Base-by-base conservation (phyloP, 2,888 invertebrate genomes). In the Heliconius charithonia region DNA sequence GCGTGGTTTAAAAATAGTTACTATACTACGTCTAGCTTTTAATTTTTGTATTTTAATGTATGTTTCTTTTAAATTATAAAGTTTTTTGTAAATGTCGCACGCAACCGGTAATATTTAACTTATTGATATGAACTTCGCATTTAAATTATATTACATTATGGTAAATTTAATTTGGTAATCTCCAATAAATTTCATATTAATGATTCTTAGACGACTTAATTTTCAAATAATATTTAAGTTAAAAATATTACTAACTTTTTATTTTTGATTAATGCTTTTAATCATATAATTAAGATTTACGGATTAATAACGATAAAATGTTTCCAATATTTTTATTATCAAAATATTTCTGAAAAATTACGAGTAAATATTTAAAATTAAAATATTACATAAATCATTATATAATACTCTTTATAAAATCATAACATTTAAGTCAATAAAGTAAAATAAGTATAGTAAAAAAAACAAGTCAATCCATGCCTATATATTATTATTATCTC, bases 1-100 rank as follows among this genome's bases (percentile, higher is more conserved):
- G 83, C 83, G 84, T 87, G 86, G 86, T 86, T 77, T 91, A 89
- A 86, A 90, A 89, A 91, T 90, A 90, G 88, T 83, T 79, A 51
- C 22, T 45, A 22, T 51, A 29, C 77, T 77, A 73, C 45, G 67
- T 65, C 19, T 76, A 74, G 27, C 76, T 75, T 27, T 74, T 79
- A 79, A 71, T 72, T 74, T 75, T 71, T 75, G 51, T 59, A 72
- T 37, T 32, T 16, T 22, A 51, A n/a, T n/a, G 22, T 19, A 3
- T 22, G 22, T 59, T 32, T 59, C 16, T n/a, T 19, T 59, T 59
- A 25, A 37, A 37, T 37, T n/a, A n/a, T 32, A 59, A 37, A 59
- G 25, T 56, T 25, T 16, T 27, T 25, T 27, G 56, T 12, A 9
- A 32, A 25, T n/a, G 13, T 59, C 59, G 37, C 32, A 72, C 69